Percentiles rank a stretch among this genome's conserved stretches.
These are phyloP conservation scores for Diarsia mendica DNA, from an alignment of 2,888 invertebrate genomes.

Conservation along the genomic window DNA sequence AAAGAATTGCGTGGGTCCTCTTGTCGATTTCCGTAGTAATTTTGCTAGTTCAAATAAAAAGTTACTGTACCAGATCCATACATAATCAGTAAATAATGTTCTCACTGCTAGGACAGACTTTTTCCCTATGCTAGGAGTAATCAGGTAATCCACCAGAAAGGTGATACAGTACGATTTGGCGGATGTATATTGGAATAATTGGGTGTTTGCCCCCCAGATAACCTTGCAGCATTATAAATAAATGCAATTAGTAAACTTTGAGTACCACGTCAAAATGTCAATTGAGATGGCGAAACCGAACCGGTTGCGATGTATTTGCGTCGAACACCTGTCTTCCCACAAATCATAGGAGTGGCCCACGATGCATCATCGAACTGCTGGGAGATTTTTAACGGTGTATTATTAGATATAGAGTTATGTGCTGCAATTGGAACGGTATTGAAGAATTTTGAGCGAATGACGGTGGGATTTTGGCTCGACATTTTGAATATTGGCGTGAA, in stretches of 20 bases:
- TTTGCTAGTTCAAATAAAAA: background rate
- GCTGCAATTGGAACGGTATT: slow-evolving; percentile 48
- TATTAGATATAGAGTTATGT: slow-evolving; percentile 51
- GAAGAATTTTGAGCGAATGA: background rate
- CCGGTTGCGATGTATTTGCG: slow-evolving; percentile 82
- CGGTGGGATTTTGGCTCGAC: background rate
- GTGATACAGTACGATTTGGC: background rate
- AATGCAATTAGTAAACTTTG: slow-evolving; percentile 75
- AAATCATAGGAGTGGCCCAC: slow-evolving; percentile 78
- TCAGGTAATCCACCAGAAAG: background rate
- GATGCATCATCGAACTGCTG: slow-evolving; percentile 79
- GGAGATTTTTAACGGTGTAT: slow-evolving; percentile 65
- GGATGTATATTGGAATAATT: background rate
- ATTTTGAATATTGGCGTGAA: slow-evolving; percentile 2
- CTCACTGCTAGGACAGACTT: background rate
- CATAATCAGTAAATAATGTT: background rate
- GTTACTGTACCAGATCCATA: background rate
- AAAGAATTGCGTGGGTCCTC: background rate
- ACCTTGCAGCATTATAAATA: slow-evolving; percentile 3
- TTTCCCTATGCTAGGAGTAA: background rate
- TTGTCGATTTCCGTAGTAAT: background rate
- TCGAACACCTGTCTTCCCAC: slow-evolving; percentile 83
- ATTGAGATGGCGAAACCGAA: slow-evolving; percentile 87
- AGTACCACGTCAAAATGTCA: slow-evolving; percentile 82
- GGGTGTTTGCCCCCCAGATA: background rate